Evolutionary conservation across 2,113 vertebrate genomes (phyloP).

Genomic region (Aphyosemion australe): DNA sequence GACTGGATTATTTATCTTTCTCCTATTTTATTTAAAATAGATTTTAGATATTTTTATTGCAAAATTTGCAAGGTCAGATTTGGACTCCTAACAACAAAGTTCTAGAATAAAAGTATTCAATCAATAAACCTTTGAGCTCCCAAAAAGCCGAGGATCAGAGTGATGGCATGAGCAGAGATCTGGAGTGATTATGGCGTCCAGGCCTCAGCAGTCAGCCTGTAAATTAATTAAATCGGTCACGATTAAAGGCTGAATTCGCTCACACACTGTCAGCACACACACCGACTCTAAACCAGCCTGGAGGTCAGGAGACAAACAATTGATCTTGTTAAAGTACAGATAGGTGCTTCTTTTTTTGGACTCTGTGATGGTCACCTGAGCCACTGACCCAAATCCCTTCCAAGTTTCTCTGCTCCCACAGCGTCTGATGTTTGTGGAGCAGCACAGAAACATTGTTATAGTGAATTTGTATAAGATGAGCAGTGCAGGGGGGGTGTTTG

Average conservation of each 20-base stretch:
- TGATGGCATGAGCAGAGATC: constrained; percentile 56
- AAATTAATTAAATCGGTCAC: constrained; percentile 70
- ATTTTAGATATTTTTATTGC: no score
- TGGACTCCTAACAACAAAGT: neutral
- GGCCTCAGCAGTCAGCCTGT: constrained; percentile 54
- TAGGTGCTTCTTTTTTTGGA: neutral
- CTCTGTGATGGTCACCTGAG: constrained; percentile 18
- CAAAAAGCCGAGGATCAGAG: constrained; percentile 29
- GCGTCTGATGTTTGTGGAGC: constrained; percentile 1
- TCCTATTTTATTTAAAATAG: no score
- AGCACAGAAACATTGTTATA: neutral
- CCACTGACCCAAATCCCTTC: constrained; percentile 53
- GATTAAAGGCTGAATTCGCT: constrained; percentile 60
- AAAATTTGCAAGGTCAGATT: no score
- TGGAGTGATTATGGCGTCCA: constrained; percentile 65
- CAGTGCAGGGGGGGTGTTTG: constrained; percentile 36
- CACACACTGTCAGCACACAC: constrained; percentile 40
- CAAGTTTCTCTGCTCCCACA: constrained; percentile 10
- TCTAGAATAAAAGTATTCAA: constrained; percentile 43
- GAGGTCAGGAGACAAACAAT: constrained; percentile 26
- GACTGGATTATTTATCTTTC: no score
- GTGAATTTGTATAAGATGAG: constrained; percentile 5
- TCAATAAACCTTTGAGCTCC: constrained; percentile 48
- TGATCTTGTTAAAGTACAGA: constrained; percentile 20
- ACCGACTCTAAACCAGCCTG: neutral